These are phyloP conservation scores for Hetaerina americana DNA, from an alignment of 1,140 invertebrate species.

Conservation along the genomic window DNA sequence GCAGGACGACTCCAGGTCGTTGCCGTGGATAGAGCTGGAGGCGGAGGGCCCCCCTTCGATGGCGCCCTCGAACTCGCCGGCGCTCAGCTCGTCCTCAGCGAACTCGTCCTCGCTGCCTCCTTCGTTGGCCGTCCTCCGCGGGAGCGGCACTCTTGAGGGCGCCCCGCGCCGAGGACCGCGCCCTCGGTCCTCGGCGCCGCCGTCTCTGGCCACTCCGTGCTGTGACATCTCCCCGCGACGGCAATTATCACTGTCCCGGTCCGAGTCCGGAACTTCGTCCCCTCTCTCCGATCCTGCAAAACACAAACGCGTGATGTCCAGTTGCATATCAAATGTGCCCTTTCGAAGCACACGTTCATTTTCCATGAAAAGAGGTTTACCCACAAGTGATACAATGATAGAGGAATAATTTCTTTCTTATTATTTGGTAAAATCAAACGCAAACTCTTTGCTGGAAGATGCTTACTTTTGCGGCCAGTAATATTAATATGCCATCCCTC, in stretches of 20 bases:
- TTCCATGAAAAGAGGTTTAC: no score
- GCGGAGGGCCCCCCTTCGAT: constrained; percentile 7
- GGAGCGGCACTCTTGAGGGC: no score
- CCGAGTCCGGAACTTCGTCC: neutral
- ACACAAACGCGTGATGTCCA: no score
- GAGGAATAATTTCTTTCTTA: no score
- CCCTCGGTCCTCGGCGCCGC: constrained; percentile 39
- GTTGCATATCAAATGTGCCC: no score
- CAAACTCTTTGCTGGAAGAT: no score
- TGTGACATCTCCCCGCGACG: neutral
- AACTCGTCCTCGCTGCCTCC: constrained; percentile 48
- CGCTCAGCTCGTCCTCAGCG: constrained; percentile 48
- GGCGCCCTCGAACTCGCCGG: constrained; percentile 29
- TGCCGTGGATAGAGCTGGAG: constrained; percentile 14
- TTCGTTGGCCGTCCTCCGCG: constrained; percentile 9
- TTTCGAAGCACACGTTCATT: no score
- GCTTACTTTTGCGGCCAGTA: no score
- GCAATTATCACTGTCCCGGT: neutral
- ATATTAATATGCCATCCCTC: no score
- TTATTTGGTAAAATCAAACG: no score
- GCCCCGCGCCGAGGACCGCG: constrained; percentile 25
- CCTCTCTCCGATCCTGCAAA: neutral
- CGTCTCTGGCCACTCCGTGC: constrained; percentile 24
- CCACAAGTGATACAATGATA: no score
- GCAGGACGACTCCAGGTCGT: neutral